phyloP scores from a whole-genome alignment of 2,888 invertebrate species.

The Geophilus truncorum region DNA sequence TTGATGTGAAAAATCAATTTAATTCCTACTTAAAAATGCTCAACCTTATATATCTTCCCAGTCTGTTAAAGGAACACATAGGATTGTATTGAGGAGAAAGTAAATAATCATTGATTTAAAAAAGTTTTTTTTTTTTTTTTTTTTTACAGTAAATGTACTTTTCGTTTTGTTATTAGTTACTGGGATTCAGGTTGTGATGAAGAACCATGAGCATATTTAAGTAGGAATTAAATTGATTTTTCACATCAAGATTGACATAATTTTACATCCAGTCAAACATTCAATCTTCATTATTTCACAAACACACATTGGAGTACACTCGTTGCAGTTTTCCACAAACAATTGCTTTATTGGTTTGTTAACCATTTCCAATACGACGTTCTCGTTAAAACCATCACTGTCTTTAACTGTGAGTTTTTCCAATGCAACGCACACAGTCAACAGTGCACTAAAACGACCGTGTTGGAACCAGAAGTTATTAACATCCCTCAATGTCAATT shows the following conservation, averaged over 20 bases:
- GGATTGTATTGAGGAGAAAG: slow-evolving; percentile 83
- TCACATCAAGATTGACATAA: not conserved
- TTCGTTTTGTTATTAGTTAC: slow-evolving; percentile 57
- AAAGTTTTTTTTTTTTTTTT: not conserved
- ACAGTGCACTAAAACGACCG: not conserved
- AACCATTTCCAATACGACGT: not conserved
- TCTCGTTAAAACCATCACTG: not conserved
- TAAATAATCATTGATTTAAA: slow-evolving; percentile 47
- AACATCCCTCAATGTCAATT: not conserved
- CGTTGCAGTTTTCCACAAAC: not conserved
- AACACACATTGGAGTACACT: not conserved
- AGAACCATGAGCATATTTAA: too few relatives aligned
- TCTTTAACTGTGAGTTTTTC: not conserved
- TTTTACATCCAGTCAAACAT: not conserved
- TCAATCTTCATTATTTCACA: not conserved
- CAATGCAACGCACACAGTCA: not conserved
- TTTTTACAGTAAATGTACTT: slow-evolving; percentile 31
- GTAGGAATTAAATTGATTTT: too few relatives aligned
- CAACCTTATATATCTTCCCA: slow-evolving; percentile 87
- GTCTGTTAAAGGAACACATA: slow-evolving; percentile 65
- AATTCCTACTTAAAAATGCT: too few relatives aligned
- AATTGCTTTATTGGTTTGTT: not conserved
- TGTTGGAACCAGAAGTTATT: not conserved
- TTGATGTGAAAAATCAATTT: too few relatives aligned
- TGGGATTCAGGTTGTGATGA: slow-evolving; percentile 83